Percentiles rank a stretch among this genome's conserved stretches.
These are phyloP conservation scores for Drosophila demipolita DNA, from an alignment of 2,888 invertebrate genomes.

Conservation along the genomic window DNA sequence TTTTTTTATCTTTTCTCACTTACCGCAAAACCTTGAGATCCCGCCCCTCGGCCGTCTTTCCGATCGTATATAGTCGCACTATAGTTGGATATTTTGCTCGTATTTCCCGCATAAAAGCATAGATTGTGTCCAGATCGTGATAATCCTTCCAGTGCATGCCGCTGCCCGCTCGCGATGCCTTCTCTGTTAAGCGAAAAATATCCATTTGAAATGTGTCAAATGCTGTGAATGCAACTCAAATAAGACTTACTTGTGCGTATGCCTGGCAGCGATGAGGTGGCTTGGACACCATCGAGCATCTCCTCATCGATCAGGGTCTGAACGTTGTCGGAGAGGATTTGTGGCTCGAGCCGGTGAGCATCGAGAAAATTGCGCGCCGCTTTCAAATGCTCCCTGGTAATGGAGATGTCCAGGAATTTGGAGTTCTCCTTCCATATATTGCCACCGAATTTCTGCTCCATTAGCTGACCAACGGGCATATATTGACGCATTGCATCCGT, in stretches of 20 bases:
- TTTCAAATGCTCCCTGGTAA: slow-evolving; percentile 87
- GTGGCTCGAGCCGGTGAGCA: slow-evolving; percentile 87
- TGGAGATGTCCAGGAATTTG: slow-evolving; percentile 88
- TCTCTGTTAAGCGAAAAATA: slow-evolving; percentile 54
- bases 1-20: slow-evolving; percentile 21
- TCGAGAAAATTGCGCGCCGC: slow-evolving; percentile 88
- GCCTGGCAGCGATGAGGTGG: slow-evolving; percentile 86
- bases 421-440: slow-evolving; percentile 84
- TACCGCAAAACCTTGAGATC: slow-evolving; percentile 89
- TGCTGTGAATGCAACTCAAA: neutral
- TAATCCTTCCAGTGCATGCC: slow-evolving; percentile 91
- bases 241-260: slow-evolving; percentile 82
- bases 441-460: slow-evolving; percentile 82
- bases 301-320: slow-evolving; percentile 90
- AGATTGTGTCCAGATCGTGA: slow-evolving; percentile 89
- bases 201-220: neutral
- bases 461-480: slow-evolving; percentile 68
- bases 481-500: slow-evolving; percentile 66
- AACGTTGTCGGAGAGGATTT: slow-evolving; percentile 90
- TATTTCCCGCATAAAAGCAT: slow-evolving; percentile 90
- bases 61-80: slow-evolving; percentile 90
- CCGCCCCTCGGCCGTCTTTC: slow-evolving; percentile 90
- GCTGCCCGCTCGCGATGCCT: slow-evolving; percentile 64
- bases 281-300: slow-evolving; percentile 86
- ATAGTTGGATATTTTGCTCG: slow-evolving; percentile 89